Evolutionary conservation across 1,140 invertebrate genomes (phyloP).

Genomic region (Bicyclus anynana): DNA sequence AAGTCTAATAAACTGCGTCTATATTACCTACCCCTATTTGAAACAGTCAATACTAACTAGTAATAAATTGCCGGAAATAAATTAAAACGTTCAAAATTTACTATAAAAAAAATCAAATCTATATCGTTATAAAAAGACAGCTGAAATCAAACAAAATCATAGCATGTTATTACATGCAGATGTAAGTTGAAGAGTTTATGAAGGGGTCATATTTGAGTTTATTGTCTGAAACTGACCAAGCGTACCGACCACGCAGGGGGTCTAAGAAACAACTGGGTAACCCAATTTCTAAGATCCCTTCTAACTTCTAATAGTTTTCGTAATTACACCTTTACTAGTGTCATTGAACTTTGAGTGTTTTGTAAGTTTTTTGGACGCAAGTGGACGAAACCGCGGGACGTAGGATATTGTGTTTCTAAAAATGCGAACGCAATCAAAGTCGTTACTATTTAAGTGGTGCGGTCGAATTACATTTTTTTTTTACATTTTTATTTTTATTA

Average conservation of each 20-base stretch:
- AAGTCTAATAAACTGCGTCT: too few species aligned
- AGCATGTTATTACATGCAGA: constrained; percentile 39
- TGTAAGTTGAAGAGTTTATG: constrained; percentile 32
- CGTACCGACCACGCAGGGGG: constrained; percentile 49
- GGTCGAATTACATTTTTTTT: neutral
- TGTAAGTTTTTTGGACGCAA: constrained; percentile 45
- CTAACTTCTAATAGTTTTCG: constrained; percentile 43
- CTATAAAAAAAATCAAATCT: neutral
- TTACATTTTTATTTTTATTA: too few species aligned
- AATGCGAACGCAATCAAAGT: constrained; percentile 8
- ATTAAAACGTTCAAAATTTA: too few species aligned
- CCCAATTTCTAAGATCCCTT: constrained; percentile 62
- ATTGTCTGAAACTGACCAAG: constrained; percentile 72
- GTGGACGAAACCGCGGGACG: constrained; percentile 62
- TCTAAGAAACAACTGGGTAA: constrained; percentile 58
- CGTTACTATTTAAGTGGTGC: neutral
- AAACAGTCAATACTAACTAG: too few species aligned
- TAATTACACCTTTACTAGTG: constrained; percentile 68
- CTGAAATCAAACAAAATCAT: constrained; percentile 24
- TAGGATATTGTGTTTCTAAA: constrained; percentile 48
- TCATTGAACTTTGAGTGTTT: constrained; percentile 63
- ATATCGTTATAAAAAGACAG: constrained; percentile 9
- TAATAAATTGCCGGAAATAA: too few species aligned
- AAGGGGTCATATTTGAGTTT: constrained; percentile 14
- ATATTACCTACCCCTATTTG: too few species aligned